phyloP scores from a whole-genome alignment of 2,113 vertebrate species.

The Apeltes quadracus region DNA sequence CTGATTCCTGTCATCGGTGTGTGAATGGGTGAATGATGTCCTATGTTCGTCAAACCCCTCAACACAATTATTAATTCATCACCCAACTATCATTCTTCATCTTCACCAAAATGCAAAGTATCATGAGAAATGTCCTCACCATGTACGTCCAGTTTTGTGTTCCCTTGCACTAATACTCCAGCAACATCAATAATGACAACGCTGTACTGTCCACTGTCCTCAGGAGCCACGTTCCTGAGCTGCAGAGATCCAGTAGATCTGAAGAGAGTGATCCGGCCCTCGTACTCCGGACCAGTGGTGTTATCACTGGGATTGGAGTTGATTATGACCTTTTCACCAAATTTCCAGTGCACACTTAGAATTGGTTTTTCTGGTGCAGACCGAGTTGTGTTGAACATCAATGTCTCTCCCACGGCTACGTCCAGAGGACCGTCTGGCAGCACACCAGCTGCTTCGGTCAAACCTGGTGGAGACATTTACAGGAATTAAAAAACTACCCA shows the following conservation, averaged over 20 bases:
- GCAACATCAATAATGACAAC: rapidly evolving
- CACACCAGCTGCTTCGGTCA: constrained; percentile 36
- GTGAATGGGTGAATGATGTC: too few relatives aligned
- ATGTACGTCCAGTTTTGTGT: rapidly evolving
- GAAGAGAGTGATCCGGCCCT: constrained; percentile 28
- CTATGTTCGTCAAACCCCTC: background rate
- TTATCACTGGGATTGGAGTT: rapidly evolving
- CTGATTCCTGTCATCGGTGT: too few relatives aligned
- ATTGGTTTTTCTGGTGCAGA: background rate
- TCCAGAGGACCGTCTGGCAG: constrained; percentile 38
- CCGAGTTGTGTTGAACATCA: constrained; percentile 38
- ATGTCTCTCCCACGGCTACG: constrained; percentile 21
- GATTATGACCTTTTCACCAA: background rate
- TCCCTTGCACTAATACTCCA: rapidly evolving
- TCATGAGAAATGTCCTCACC: constrained; percentile 30
- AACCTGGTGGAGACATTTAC: constrained; percentile 41
- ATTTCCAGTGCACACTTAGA: background rate
- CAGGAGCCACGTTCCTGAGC: constrained; percentile 46
- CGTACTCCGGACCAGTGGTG: rapidly evolving
- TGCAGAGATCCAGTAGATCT: constrained; percentile 49
- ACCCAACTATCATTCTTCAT: background rate
- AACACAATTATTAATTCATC: background rate
- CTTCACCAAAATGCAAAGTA: background rate
- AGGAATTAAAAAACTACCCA: background rate
- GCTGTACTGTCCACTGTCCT: constrained; percentile 39